A percentile compares a stretch with the other conserved stretches of the same genome.
These are phyloP conservation scores for Toxotes jaculatrix DNA, from an alignment of 2,113 vertebrate species.

Conservation along the genomic window DNA sequence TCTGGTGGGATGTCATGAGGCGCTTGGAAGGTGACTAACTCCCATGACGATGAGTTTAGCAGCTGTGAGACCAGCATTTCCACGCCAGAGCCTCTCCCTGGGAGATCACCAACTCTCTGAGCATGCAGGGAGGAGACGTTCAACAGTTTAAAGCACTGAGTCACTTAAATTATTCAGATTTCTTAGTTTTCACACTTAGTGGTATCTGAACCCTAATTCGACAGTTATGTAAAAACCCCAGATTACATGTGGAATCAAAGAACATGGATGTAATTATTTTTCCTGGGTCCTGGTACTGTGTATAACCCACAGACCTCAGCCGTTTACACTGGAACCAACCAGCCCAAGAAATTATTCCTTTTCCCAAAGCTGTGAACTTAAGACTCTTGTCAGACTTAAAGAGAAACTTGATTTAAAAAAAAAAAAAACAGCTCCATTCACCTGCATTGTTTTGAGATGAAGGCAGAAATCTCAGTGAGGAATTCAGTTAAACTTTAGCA, in stretches of 20 bases:
- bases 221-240: not conserved
- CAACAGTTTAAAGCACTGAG: slow-evolving; percentile 6
- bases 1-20: slow-evolving; percentile 30
- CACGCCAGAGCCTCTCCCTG: slow-evolving; percentile 1
- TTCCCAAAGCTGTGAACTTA: not conserved
- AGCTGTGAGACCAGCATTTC: slow-evolving; percentile 71
- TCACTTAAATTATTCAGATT: slow-evolving; percentile 1
- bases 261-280: not conserved
- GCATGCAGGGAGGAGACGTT: not conserved
- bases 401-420: not conserved
- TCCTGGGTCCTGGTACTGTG: not conserved
- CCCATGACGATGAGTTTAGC: slow-evolving; percentile 70
- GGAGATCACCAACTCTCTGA: slow-evolving; percentile 32
- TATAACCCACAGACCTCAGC: not conserved
- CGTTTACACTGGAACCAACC: not conserved
- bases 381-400: not conserved
- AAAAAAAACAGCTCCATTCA: not conserved
- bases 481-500: not conserved
- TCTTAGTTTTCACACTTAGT: not conserved
- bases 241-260: not conserved
- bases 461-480: not conserved
- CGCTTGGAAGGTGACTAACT: slow-evolving; percentile 24
- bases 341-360: not conserved
- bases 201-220: not conserved
- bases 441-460: not conserved